Percentiles rank a stretch among this genome's conserved stretches.
Conservation (phyloP, 2,113 vertebrate species). For the Hippocampus abdominalis region DNA sequence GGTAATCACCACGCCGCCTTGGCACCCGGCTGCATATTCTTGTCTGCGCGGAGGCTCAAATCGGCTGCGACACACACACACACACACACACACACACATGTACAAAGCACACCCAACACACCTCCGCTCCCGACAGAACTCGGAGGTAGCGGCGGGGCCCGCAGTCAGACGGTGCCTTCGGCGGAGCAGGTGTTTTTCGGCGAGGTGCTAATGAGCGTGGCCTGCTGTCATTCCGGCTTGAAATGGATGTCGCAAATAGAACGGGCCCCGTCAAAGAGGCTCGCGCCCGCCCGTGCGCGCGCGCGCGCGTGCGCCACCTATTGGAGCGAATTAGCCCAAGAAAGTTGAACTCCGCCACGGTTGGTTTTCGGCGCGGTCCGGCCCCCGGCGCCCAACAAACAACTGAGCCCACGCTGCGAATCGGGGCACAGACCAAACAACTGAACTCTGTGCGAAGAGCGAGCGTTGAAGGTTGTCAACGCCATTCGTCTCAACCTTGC, state of each 20-base stretch:
- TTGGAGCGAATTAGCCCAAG: constrained; percentile 29
- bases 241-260: constrained; percentile 67
- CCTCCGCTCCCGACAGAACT: constrained; percentile 36
- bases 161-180: constrained; percentile 52
- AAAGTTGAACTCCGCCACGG: constrained; percentile 24
- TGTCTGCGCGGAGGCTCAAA: constrained; percentile 36
- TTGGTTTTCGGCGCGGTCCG: no score
- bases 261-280: constrained; percentile 2
- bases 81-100: constrained; percentile 8
- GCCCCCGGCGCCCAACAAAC: no score
- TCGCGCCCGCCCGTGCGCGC: constrained; percentile 36
- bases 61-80: constrained; percentile 16
- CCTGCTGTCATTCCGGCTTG: constrained; percentile 70
- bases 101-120: constrained; percentile 12
- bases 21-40: constrained; percentile 44
- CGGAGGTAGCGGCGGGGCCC: constrained; percentile 60
- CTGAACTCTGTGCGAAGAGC: no score
- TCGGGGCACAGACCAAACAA: no score
- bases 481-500: no score
- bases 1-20: constrained; percentile 46
- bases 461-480: no score
- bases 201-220: constrained; percentile 68
- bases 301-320: constrained; percentile 24
- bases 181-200: constrained; percentile 71
- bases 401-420: no score